Evolutionary conservation across 37 sponge, comb jelly and placozoan species (phyloP), one percentile per base, ranked within the genome.

Genomic region (Haliclona indistincta): DNA sequence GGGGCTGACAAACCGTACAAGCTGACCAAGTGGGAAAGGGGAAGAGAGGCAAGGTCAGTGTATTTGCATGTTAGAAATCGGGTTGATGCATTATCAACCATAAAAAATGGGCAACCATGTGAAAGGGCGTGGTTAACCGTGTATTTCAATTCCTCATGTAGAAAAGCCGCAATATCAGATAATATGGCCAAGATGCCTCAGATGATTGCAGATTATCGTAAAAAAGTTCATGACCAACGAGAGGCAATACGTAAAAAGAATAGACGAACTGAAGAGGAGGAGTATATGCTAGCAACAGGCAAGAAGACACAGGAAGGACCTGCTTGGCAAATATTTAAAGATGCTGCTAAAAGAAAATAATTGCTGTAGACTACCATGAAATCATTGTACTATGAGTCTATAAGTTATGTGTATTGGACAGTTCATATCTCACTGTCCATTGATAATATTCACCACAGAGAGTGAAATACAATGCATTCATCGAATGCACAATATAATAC

Each of bases 121-220:
- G n/a, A n/a, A n/a, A n/a, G n/a, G n/a, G n/a, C n/a, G n/a, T n/a
- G n/a, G n/a, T n/a, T n/a, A n/a, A n/a, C n/a, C n/a, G n/a, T n/a
- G n/a, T n/a, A n/a, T n/a, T n/a, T n/a, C n/a, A n/a, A n/a, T n/a
- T n/a, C n/a, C n/a, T n/a, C n/a, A n/a, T n/a, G 0, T 41, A 92
- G 89, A 68, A 30, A 85, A 41, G 62, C 58, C 10, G 33, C 25
- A 49, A 94, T 94, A 47, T 93, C 74, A 70, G 93, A 94, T 61
- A 94, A 94, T 40, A 89, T 94, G 93, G 44, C 68, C 35, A 75
- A 78, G 36, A 94, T 94, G 95, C 95, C 92, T 0, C 43, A 82
- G 67, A 94, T 94, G 88, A 58, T 94, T 38, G 93, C 71, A n/a
- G 95, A 94, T 22, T 83, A 90, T 65, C 66, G 93, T 5, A 63